Evolutionary conservation across 1,140 invertebrate genomes (phyloP).

Genomic region (Neoseiulus cucumeris): DNA sequence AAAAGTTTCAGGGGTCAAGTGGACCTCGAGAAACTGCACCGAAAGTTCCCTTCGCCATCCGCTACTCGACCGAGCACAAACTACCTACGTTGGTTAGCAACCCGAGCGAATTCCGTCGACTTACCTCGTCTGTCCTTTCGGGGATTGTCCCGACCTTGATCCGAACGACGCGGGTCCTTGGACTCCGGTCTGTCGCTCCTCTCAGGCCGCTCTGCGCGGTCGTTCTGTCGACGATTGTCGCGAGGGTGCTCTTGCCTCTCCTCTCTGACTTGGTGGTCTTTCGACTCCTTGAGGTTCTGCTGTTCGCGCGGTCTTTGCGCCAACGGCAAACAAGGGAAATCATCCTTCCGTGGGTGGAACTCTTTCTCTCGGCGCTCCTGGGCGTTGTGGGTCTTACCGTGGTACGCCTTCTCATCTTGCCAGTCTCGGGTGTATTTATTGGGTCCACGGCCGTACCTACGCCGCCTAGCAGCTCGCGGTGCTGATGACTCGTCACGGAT

Average conservation of each 20-base stretch:
- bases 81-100: too few species aligned
- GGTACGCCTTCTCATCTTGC: conserved; percentile 74
- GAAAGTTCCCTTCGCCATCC: too few species aligned
- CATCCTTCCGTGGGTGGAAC: conserved; percentile 5
- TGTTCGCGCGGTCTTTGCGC: neutral
- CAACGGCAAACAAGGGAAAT: conserved; percentile 6
- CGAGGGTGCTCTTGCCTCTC: neutral
- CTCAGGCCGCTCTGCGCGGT: neutral
- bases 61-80: too few species aligned
- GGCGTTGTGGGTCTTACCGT: conserved; percentile 22
- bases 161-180: too few species aligned
- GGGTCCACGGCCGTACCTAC: conserved; percentile 66
- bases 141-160: too few species aligned
- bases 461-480: conserved; percentile 55
- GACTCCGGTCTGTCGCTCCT: too few species aligned
- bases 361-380: conserved; percentile 6
- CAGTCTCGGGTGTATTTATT: conserved; percentile 75
- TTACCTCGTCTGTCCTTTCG: too few species aligned
- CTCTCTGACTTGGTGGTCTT: neutral
- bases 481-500: conserved; percentile 77
- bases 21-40: too few species aligned
- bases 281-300: neutral
- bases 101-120: too few species aligned
- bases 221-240: neutral
- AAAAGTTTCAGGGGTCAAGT: too few species aligned